Evolutionary conservation across 1,140 invertebrate genomes (phyloP).

Genomic region (Cyclina sinensis): DNA sequence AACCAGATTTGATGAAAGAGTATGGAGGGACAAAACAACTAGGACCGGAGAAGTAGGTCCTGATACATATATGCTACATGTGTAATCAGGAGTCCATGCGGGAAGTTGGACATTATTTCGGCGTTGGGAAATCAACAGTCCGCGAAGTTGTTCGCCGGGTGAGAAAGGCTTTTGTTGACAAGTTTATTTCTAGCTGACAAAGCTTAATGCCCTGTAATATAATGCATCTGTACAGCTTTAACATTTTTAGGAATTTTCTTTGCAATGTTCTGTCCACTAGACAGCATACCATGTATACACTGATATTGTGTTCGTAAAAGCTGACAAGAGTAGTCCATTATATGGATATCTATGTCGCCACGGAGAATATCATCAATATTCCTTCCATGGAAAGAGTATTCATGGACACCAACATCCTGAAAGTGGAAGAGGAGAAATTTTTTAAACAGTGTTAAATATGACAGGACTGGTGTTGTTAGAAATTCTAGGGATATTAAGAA

Average conservation of each 20-base stretch:
- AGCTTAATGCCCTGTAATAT: neutral
- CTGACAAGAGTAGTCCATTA: neutral
- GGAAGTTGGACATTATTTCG: conserved; percentile 6
- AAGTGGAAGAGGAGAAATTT: neutral
- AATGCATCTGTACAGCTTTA: conserved; percentile 1
- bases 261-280: neutral
- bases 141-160: neutral
- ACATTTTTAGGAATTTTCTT: conserved; percentile 1
- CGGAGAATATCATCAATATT: neutral
- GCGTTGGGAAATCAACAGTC: conserved; percentile 1
- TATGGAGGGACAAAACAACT: conserved; percentile 13
- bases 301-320: neutral
- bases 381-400: neutral
- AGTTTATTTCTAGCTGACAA: neutral
- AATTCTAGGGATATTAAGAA: too few species aligned
- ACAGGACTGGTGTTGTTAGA: too few species aligned
- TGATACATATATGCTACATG: neutral
- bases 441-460: too few species aligned
- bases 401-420: neutral
- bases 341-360: neutral
- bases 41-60: neutral
- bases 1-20: neutral
- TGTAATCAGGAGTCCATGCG: neutral
- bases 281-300: neutral
- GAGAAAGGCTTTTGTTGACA: neutral